Evolutionary conservation across 2,797 vertebrate species (phyloP).

Genomic region (Clarias laeviceps): DNA sequence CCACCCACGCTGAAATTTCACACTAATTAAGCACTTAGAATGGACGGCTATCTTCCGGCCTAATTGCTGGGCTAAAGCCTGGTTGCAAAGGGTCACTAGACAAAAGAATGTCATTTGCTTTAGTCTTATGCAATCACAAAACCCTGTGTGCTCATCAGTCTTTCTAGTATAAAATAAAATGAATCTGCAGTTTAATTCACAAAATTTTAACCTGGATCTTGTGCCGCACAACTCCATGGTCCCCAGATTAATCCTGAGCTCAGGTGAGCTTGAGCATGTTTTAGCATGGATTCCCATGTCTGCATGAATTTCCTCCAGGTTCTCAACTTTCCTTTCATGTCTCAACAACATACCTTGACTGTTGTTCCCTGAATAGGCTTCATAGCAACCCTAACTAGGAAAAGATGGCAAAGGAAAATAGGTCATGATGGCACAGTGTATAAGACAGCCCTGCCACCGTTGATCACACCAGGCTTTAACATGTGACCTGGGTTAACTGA

Average conservation of each 20-base stretch:
- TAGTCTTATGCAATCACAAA: too few relatives aligned
- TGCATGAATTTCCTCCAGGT: background rate
- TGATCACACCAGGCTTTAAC: background rate
- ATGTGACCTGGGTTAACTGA: too few relatives aligned
- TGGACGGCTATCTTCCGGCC: background rate
- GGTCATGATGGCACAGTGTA: background rate
- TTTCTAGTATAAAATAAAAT: background rate
- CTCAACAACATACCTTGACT: too few relatives aligned
- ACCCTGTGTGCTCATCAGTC: background rate
- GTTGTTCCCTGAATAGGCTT: background rate
- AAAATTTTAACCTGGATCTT: background rate
- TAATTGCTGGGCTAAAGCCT: background rate
- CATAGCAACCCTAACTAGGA: background rate
- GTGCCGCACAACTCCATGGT: background rate
- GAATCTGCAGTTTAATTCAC: background rate
- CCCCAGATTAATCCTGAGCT: background rate
- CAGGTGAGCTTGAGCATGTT: background rate
- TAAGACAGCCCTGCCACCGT: background rate
- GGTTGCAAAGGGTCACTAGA: background rate
- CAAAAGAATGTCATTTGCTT: background rate
- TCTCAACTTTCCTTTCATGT: too few relatives aligned
- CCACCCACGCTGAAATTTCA: background rate
- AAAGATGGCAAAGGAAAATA: too few relatives aligned
- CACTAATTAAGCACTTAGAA: conserved; percentile 4
- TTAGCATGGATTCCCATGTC: background rate